Evolutionary conservation across 1,140 invertebrate species (phyloP), one percentile per base, ranked within the genome.

Genomic region (Lutraria rhynchaena): DNA sequence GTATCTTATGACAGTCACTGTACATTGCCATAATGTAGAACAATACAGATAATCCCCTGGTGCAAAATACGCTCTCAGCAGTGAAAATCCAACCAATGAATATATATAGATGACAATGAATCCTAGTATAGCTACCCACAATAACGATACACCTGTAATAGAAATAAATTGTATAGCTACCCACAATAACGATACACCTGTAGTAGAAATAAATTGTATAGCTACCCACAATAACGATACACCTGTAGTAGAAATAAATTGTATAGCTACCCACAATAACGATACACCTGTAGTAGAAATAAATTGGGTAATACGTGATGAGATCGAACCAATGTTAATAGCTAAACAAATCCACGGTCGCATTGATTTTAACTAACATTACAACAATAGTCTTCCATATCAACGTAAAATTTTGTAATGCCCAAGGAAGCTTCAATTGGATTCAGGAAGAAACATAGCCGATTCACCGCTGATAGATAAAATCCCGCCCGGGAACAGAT

Each of bases 111-210:
- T 91, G 49, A 92, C 85, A 60, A 92, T 88, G 57, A 92, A 82
- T 19, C 91, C 91, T 5, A 92, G 89, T 3, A 92, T 87, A 29
- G 88, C 90, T 27, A 92, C 92, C 91, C 91, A 92, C n/a, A 92
- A 81, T 37, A 92, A 63, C 4, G 92, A 92, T 49, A 90, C 86
- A 70, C 92, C 92, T 92, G 85, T 17, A 83, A 86, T 53, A 55
- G 1, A 51, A 4, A 44, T 60, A 13, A 27, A 57, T 27, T 57
- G 89, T 3, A 92, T 87, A 29, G 88, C 90, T 27, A 92, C 92
- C 91, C 91, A 92, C n/a, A 92, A 81, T 37, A 92, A 63, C 4
- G 92, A 92, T 49, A 90, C 86, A 70, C 92, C 92, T 92, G 85
- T 17, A 83, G 85, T 53, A 55, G 1, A 51, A 4, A 44, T 60